Base-by-base conservation (phyloP, 2,113 vertebrate genomes). In the Labrus mixtus region DNA sequence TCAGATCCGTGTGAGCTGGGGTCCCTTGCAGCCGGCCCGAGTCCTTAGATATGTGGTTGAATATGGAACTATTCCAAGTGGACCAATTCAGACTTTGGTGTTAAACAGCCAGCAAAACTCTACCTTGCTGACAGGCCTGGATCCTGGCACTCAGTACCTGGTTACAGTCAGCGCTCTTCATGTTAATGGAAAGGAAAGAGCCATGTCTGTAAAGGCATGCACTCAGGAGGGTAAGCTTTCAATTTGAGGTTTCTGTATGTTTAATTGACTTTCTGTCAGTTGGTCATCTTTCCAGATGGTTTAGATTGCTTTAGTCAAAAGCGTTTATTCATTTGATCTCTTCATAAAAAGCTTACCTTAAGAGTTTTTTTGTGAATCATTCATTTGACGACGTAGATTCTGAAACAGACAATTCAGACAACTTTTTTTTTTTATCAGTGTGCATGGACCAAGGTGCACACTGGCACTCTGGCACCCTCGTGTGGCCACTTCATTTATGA, bases 201-300 rank as follows among this genome's bases (percentile, higher is more conserved):
- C 95, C 3, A 90, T 97, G 76, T 97, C 97, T 0, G 95, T 96
- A 19, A 96, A 90, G 66, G 96, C 96, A 0, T 98, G 96, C 92
- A 98, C 97, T 1, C 90, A 92, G 25, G 90, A 94, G 20, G 93
- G 95, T 94, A 90, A 86, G 91, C 0, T 36, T 62, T 41, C 4
- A 17, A 8, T 58, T 6, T 65, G 16, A 33, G 25, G 37, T 48
- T 63, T 19, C 10, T 45, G 36, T 61, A 6, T 8, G 8, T 20
- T 2, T 51, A 2, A 48, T 17, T 68, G 11, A 56, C 17, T 45
- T 46, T 77, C 25, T 17, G 43, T 45, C 15, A 45, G 43, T 15
- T 12, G 43, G 12, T 45, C 12, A 1, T 15, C 43, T 45, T 45
- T 16, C 2, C 29, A 33, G 29, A 4, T 33, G 41, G 4, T 45